Evolutionary conservation across 2,113 vertebrate species (phyloP).

Genomic region (Panthera leo): DNA sequence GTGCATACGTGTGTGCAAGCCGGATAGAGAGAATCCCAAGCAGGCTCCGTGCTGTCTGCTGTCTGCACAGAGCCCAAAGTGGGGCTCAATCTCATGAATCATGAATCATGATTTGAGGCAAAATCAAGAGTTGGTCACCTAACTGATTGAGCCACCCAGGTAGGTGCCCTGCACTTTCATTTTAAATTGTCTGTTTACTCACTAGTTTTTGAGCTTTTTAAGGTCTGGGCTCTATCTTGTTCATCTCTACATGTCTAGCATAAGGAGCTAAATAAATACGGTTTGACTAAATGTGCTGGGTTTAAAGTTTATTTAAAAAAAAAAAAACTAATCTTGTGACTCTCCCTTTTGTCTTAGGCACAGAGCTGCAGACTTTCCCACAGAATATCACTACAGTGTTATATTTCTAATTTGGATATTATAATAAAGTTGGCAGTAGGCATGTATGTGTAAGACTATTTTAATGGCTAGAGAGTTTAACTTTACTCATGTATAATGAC

Average conservation of each 20-base stretch:
- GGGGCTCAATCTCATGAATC: no score
- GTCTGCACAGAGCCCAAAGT: no score
- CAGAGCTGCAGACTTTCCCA: neutral
- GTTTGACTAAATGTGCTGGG: neutral
- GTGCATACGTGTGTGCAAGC: no score
- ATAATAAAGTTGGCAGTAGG: slow-evolving; percentile 14
- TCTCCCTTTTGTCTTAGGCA: neutral
- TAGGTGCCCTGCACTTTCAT: neutral
- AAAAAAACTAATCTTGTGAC: neutral
- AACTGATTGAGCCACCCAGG: no score
- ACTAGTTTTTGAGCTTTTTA: slow-evolving; percentile 40
- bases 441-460: neutral
- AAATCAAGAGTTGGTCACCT: no score
- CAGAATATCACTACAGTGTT: neutral
- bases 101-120: no score
- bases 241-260: neutral
- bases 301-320: neutral
- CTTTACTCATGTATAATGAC: neutral
- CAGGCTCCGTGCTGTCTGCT: no score
- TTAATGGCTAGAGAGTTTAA: slow-evolving; percentile 24
- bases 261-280: neutral
- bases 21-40: no score
- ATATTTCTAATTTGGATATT: neutral
- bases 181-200: neutral
- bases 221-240: neutral